Evolutionary conservation across 2,888 invertebrate genomes (phyloP).

Genomic region (Thymelicus sylvestris): DNA sequence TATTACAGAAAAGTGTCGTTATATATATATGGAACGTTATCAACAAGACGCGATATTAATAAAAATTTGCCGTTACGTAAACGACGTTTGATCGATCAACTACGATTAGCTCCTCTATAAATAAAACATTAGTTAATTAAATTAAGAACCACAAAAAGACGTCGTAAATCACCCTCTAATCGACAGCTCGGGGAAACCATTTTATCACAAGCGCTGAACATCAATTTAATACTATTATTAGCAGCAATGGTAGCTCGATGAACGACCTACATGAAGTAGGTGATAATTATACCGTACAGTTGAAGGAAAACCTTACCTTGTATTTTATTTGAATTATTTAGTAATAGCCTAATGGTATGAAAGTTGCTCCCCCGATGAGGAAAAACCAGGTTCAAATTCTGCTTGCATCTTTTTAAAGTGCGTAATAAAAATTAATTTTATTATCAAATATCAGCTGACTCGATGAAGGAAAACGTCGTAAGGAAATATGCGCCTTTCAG

Average conservation of each 20-base stretch:
- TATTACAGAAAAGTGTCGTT: neutral
- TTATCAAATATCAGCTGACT: no score
- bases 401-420: no score
- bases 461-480: no score
- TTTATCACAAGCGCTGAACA: conserved; percentile 7
- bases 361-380: no score
- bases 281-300: neutral
- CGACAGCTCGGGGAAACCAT: conserved; percentile 9
- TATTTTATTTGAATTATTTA: no score
- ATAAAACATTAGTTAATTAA: conserved; percentile 15
- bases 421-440: no score
- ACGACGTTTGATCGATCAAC: neutral
- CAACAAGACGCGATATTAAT: neutral
- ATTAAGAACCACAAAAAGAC: conserved; percentile 9
- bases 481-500: no score
- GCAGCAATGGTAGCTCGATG: neutral
- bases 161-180: conserved; percentile 8
- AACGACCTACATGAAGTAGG: neutral
- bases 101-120: conserved; percentile 1
- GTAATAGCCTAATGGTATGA: no score
- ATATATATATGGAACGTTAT: neutral
- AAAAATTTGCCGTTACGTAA: neutral
- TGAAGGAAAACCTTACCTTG: no score
- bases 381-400: no score
- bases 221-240: conserved; percentile 7